Base-by-base conservation (phyloP, 2,113 vertebrate genomes). In the Hepsetus odoe region DNA sequence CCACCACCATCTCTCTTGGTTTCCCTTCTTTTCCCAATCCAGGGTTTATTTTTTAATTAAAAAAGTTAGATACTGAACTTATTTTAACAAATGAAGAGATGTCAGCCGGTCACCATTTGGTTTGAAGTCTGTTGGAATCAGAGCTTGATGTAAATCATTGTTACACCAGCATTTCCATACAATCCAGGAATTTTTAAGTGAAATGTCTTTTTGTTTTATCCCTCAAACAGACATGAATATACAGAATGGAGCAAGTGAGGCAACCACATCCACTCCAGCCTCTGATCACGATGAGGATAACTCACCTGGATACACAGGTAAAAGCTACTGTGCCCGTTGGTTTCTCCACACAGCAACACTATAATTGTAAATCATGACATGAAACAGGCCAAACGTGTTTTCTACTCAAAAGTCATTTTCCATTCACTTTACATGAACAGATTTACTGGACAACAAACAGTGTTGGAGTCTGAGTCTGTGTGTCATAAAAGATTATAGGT, bases 291-390 rank as follows among this genome's bases (percentile, higher is more conserved):
- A 87, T 55, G 78, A 84, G 56, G 90, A 89, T 80, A 87, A 85
- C 85, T 85, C 78, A 72, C 66, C 88, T 6, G 90, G 86, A 32
- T 92, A 92, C 81, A 92, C 90, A 88, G 91, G 90, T 92, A 85
- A 0, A 9, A 13, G 49, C 16, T 20, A 8, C 40, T 46, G 13
- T 66, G 5, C 18, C 14, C 33, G 5, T 24, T 49, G 44, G 44
- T 14, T 49, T 49, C 18, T 20, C 46, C 20, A 6, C 20, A 20
- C 16, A 20, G 46, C 18, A 20, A 20, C 46, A 49, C 18, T 44
- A 4, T 16, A 44, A n/a, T n/a, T n/a, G n/a, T n/a, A n/a, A n/a
- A n/a, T n/a, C n/a, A n/a, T n/a, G n/a, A n/a, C n/a, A n/a, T n/a
- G n/a, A n/a, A n/a, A n/a, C n/a, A n/a, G n/a, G n/a, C n/a, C n/a